Evolutionary conservation across 1,140 invertebrate species (phyloP), one percentile per base, ranked within the genome.

Genomic region (Hypsibius dujardini): DNA sequence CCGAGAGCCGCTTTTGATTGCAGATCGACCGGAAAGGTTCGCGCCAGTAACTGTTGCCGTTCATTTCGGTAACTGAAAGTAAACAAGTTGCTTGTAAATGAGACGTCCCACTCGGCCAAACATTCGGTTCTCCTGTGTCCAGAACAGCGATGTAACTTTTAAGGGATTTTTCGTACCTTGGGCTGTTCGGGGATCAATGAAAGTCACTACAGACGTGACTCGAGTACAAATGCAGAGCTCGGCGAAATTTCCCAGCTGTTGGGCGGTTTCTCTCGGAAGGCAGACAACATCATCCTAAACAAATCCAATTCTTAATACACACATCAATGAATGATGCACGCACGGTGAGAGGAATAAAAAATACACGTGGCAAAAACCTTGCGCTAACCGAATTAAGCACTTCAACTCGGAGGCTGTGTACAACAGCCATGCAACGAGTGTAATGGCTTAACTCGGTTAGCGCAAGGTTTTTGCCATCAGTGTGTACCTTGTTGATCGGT

Each of bases 131-230:
- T n/a, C n/a, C n/a, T n/a, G n/a, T n/a, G n/a, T n/a, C n/a, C n/a
- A n/a, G n/a, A n/a, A n/a, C n/a, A n/a, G n/a, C n/a, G n/a, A n/a
- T n/a, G n/a, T n/a, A n/a, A n/a, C n/a, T n/a, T n/a, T n/a, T n/a
- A n/a, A n/a, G n/a, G n/a, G n/a, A n/a, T n/a, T n/a, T n/a, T n/a
- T n/a, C 76, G 78, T 77, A 91, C 90, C 86, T 86, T 97, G 94
- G 2, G 90, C 87, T 42, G 90, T 88, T 71, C 84, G 81, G 14
- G 93, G 92, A 83, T 99, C 93, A 76, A 99, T 97, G 46, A 99
- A 80, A 78, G 94, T 89, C 71, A 99, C 85, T 12, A 86, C 81
- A 78, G 88, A 92, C 1, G 92, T 90, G 1, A 98, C 91, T 78
- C 90, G 86, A 75, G 88, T 82, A 15, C 95, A 87, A 46, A 99